These are phyloP conservation scores for Todiramphus saurophagus DNA, from an alignment of 2,113 vertebrate species.

Conservation along the genomic window DNA sequence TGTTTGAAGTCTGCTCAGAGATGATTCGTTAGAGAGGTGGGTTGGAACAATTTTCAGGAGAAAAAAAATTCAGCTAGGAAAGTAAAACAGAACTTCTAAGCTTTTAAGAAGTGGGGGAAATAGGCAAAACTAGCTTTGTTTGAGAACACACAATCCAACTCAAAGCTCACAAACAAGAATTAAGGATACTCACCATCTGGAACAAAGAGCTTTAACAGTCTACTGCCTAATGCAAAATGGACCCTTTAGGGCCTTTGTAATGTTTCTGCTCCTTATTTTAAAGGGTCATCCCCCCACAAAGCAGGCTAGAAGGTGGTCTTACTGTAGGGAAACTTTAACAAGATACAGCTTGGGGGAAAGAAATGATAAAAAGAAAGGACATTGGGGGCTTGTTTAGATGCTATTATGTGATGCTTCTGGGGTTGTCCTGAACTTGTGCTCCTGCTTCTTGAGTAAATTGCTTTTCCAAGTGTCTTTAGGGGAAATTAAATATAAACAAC, in stretches of 20 bases:
- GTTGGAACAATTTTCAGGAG: not conserved
- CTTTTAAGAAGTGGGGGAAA: accelerated
- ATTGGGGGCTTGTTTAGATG: not conserved
- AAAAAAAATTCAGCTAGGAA: not conserved
- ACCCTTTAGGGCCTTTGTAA: not conserved
- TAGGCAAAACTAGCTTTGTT: not conserved
- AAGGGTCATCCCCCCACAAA: not conserved
- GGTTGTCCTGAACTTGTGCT: not conserved
- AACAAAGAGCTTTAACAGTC: not conserved
- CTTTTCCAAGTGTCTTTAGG: not conserved
- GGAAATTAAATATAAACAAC: not conserved
- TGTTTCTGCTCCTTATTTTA: not conserved
- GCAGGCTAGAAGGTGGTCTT: not conserved
- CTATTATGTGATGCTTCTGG: not conserved
- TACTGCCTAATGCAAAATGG: not conserved
- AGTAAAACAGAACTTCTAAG: not conserved
- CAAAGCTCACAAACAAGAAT: not conserved
- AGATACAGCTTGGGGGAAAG: not conserved
- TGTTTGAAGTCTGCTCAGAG: slow-evolving; percentile 10
- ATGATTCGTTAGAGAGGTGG: not conserved
- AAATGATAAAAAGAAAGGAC: not conserved
- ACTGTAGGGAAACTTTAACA: not conserved
- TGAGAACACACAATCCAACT: not conserved
- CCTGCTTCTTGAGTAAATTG: not conserved
- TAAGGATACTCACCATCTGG: not conserved